Evolutionary conservation across 2,113 vertebrate species (phyloP).

Genomic region (Oostethus manadensis): DNA sequence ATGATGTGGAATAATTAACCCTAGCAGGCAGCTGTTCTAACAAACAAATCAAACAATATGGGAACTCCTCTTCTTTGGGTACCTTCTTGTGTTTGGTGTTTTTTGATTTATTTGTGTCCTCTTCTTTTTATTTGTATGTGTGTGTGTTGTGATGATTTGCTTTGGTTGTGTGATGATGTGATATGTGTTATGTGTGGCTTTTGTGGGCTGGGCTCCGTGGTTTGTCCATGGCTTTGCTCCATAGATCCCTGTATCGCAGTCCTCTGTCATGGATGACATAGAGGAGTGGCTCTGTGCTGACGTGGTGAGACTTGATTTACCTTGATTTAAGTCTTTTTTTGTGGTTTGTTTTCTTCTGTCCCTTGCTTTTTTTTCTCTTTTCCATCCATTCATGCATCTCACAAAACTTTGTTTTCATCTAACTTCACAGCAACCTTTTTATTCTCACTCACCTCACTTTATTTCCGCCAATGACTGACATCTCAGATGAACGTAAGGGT

Average conservation of each 20-base stretch:
- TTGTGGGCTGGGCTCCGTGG: constrained; percentile 72
- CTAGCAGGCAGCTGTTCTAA: constrained; percentile 48
- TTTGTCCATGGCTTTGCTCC: constrained; percentile 81
- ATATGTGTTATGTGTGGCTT: constrained; percentile 66
- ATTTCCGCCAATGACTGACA: constrained; percentile 28
- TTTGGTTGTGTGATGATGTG: constrained; percentile 29
- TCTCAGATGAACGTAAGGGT: constrained; percentile 18
- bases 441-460: constrained; percentile 12
- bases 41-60: constrained; percentile 38
- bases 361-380: constrained; percentile 4
- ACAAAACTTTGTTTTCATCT: constrained; percentile 33
- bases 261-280: constrained; percentile 99
- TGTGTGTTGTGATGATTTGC: constrained; percentile 27
- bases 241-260: constrained; percentile 96
- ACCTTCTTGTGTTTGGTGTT: constrained; percentile 22
- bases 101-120: constrained; percentile 46
- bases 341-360: constrained; percentile 12
- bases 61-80: constrained; percentile 22
- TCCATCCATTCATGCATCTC: constrained; percentile 17
- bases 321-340: constrained; percentile 61
- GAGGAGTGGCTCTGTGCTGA: constrained; percentile 97
- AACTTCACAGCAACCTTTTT: constrained; percentile 22
- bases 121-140: constrained; percentile 58
- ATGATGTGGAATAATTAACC: constrained; percentile 58
- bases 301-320: constrained; percentile 86